Conservation (phyloP, 92 coral and sea anemone genomes). For the Isaurus tuberculatus region DNA sequence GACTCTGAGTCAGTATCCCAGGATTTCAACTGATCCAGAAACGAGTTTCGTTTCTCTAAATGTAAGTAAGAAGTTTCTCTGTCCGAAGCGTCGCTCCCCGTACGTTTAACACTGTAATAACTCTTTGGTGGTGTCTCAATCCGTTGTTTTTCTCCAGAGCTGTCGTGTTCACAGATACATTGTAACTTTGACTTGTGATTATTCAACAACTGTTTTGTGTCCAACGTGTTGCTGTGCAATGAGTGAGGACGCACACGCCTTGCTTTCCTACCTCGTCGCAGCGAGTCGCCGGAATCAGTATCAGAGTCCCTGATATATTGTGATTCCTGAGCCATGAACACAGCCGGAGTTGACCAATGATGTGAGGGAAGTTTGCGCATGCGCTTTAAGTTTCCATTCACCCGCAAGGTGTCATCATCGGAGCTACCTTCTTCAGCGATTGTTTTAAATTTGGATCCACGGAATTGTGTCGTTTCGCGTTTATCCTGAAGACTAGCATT, state of each 20-base stretch:
- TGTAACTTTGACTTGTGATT: conserved; percentile 73
- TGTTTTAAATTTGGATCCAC: conserved; percentile 70
- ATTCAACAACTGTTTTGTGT: conserved; percentile 58
- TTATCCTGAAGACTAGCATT: conserved; percentile 76
- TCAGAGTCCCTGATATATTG: conserved; percentile 70
- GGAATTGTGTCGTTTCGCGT: conserved; percentile 45
- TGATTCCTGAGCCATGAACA: conserved; percentile 76
- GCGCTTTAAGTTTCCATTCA: conserved; percentile 57
- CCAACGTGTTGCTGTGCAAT: conserved; percentile 60
- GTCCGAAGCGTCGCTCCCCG: conserved; percentile 31
- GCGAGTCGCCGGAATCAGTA: conserved; percentile 71
- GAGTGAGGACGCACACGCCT: conserved; percentile 81
- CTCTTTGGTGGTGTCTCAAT: neutral
- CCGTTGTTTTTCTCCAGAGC: conserved; percentile 39
- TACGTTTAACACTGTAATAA: conserved; percentile 19
- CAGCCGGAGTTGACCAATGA: conserved; percentile 98
- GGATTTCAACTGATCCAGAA: conserved; percentile 63
- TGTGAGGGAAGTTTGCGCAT: conserved; percentile 74
- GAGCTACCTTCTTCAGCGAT: conserved; percentile 63
- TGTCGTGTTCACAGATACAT: conserved; percentile 81
- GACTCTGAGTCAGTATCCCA: conserved; percentile 64
- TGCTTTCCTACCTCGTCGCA: conserved; percentile 62
- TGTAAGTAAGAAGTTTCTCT: conserved; percentile 79
- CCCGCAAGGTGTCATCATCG: conserved; percentile 65
- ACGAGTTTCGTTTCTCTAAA: conserved; percentile 71